Percentiles rank a stretch among this genome's conserved stretches.
Conservation (phyloP, 1,140 invertebrate species). For the Trialeurodes vaporariorum region DNA sequence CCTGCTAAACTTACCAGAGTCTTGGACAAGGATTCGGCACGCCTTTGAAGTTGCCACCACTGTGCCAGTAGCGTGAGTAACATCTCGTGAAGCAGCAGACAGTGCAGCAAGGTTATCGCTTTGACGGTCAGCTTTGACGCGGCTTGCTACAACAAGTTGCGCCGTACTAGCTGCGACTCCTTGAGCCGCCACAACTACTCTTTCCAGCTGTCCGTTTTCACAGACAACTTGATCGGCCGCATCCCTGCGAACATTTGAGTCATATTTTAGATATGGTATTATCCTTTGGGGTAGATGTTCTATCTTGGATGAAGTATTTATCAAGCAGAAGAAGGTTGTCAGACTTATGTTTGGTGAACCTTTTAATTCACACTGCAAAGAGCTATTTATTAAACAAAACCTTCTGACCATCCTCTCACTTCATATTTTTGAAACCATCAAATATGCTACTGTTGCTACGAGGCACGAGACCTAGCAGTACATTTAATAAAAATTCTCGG, state of each 20-base stretch:
- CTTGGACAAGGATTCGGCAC: conserved; percentile 74
- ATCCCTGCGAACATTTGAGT: conserved; percentile 59
- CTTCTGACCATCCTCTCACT: conserved; percentile 1
- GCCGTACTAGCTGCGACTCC: conserved; percentile 95
- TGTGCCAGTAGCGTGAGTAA: conserved; percentile 77
- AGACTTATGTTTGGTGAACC: no score
- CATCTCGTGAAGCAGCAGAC: conserved; percentile 70
- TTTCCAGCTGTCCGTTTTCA: conserved; percentile 79
- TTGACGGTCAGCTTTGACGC: conserved; percentile 75
- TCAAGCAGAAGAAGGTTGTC: no score
- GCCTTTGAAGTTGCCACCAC: conserved; percentile 88
- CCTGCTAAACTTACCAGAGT: conserved; percentile 55
- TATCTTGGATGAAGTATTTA: no score
- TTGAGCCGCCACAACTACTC: conserved; percentile 90
- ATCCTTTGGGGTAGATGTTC: no score
- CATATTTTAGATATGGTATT: no score
- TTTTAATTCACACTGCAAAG: no score
- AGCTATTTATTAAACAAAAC: no score
- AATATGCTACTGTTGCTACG: no score
- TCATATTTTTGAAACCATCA: neutral
- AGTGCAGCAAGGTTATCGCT: conserved; percentile 66
- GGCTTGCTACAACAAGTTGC: conserved; percentile 89
- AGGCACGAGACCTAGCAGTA: no score
- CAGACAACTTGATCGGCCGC: conserved; percentile 86
- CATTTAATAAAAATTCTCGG: no score